Percentiles rank a stretch among this genome's conserved stretches.
These are phyloP conservation scores for Astyanax mexicanus DNA, from an alignment of 2,797 vertebrate species.

Conservation along the genomic window DNA sequence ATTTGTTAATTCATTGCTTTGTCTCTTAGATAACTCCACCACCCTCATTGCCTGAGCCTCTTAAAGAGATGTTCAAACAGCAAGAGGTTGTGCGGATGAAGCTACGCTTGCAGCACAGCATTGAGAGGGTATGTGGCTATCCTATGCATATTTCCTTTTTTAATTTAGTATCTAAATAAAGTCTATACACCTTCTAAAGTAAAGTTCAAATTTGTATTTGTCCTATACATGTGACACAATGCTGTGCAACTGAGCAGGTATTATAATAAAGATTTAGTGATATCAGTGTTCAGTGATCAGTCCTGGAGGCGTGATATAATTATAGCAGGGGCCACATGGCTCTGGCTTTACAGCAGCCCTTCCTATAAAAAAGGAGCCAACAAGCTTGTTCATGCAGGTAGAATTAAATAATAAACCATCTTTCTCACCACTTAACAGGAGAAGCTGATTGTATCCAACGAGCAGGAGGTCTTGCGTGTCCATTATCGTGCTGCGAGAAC, in stretches of 20 bases:
- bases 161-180: not conserved
- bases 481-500: conserved; percentile 97
- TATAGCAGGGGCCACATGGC: too few species aligned
- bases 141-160: too few species aligned
- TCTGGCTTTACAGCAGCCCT: too few species aligned
- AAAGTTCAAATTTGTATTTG: too few species aligned
- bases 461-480: conserved; percentile 96
- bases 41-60: conserved; percentile 93
- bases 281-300: too few species aligned
- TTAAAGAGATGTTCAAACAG: conserved; percentile 98
- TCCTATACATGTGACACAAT: too few species aligned
- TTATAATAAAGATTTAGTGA: too few species aligned
- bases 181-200: not conserved
- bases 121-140: conserved; percentile 88
- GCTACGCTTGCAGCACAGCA: conserved; percentile 96
- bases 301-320: too few species aligned
- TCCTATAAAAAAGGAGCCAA: not conserved
- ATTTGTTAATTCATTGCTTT: not conserved
- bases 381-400: not conserved
- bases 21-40: conserved; percentile 92
- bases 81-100: conserved; percentile 98
- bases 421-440: conserved; percentile 79
- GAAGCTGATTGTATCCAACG: conserved; percentile 97
- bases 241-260: not conserved
- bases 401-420: not conserved